Evolutionary conservation across 2,797 vertebrate species (phyloP).

Genomic region (Momotus momota): DNA sequence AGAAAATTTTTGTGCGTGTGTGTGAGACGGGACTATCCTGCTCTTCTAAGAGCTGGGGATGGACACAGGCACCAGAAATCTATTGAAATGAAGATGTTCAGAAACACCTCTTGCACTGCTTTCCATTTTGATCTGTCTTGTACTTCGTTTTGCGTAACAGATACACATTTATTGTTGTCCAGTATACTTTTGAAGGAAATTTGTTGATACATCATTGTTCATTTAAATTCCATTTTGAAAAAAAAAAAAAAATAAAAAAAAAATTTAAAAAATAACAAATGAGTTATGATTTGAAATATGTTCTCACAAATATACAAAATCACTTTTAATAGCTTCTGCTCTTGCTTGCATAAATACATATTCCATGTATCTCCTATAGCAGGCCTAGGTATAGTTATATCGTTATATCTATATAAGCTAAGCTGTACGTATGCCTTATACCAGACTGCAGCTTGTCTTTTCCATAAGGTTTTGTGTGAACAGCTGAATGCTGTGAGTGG

Average conservation of each 20-base stretch:
- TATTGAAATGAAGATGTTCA: background rate
- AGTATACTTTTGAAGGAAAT: background rate
- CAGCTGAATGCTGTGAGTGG: background rate
- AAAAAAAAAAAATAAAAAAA: background rate
- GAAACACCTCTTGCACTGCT: background rate
- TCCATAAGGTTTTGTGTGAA: background rate
- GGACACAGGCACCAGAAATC: background rate
- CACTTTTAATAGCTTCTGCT: background rate
- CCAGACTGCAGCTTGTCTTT: background rate
- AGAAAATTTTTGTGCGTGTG: background rate
- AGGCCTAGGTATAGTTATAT: background rate
- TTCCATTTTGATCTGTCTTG: background rate
- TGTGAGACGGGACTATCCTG: background rate
- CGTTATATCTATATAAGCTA: too few relatives aligned
- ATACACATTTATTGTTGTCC: background rate
- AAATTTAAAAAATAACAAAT: background rate
- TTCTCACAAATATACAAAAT: background rate
- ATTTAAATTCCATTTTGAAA: background rate
- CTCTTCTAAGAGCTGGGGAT: background rate
- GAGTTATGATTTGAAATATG: background rate
- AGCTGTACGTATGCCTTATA: too few relatives aligned
- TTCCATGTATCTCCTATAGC: background rate
- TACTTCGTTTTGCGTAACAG: background rate
- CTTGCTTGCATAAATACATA: background rate
- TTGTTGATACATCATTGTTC: background rate